A percentile compares a stretch with the other conserved stretches of the same genome.
Evolutionary conservation across 2,113 vertebrate genomes (phyloP).

Genomic region (Lepisosteus oculatus): DNA sequence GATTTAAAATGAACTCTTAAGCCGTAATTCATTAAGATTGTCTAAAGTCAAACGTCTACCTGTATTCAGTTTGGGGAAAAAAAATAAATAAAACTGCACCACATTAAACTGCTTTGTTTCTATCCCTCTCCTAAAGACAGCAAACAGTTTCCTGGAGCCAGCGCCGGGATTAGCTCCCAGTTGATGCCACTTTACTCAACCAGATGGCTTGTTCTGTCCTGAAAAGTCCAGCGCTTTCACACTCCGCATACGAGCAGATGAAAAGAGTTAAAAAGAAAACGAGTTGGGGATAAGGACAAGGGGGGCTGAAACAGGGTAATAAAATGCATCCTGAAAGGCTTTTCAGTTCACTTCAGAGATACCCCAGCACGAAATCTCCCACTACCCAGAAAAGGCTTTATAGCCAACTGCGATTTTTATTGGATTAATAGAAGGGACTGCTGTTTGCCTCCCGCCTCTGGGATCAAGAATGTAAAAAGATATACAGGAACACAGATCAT

Average conservation of each 20-base stretch:
- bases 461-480: too few species aligned
- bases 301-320: slow-evolving; percentile 27
- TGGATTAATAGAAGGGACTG: background rate
- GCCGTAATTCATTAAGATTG: too few species aligned
- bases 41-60: too few species aligned
- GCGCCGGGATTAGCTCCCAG: too few species aligned
- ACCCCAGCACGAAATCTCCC: slow-evolving; percentile 18
- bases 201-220: slow-evolving; percentile 25
- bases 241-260: slow-evolving; percentile 25
- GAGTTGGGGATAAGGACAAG: slow-evolving; percentile 16
- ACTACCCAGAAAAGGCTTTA: slow-evolving; percentile 20
- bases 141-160: too few species aligned
- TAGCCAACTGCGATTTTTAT: background rate
- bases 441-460: background rate
- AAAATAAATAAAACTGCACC: too few species aligned
- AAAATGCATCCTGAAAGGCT: slow-evolving; percentile 28
- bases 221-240: slow-evolving; percentile 16
- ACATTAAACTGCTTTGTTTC: too few species aligned
- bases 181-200: slow-evolving; percentile 10
- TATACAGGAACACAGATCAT: too few species aligned
- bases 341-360: background rate
- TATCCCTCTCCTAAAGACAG: too few species aligned
- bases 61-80: too few species aligned
- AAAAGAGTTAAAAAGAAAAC: slow-evolving; percentile 32
- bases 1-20: too few species aligned